These are phyloP conservation scores for Callosobruchus maculatus DNA, from an alignment of 2,888 invertebrate species.

Conservation along the genomic window DNA sequence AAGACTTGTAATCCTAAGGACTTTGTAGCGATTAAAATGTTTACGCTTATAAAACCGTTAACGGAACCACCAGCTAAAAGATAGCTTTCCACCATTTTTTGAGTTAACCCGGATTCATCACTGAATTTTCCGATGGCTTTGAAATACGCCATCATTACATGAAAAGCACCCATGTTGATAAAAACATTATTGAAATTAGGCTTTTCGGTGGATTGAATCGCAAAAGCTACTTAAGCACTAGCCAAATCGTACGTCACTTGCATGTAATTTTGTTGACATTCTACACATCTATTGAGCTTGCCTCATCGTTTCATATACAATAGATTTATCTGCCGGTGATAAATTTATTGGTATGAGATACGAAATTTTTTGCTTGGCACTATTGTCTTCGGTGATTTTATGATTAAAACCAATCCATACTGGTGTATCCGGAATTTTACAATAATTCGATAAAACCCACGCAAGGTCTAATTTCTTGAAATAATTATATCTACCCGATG, in stretches of 20 bases:
- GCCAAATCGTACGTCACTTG: conserved; percentile 38
- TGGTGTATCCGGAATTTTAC: conserved; percentile 8
- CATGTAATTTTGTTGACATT: conserved; percentile 22
- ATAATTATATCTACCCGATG: conserved; percentile 5
- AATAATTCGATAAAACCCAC: conserved; percentile 8
- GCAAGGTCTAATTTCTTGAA: conserved; percentile 7
- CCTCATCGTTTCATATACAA: conserved; percentile 30
- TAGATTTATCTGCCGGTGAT: conserved; percentile 32
- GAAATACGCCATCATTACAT: conserved; percentile 20
- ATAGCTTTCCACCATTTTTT: conserved; percentile 20
- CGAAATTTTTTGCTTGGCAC: conserved; percentile 20
- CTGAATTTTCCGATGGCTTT: conserved; percentile 27
- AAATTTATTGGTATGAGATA: conserved; percentile 33
- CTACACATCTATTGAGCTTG: conserved; percentile 24
- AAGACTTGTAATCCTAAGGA: conserved; percentile 3
- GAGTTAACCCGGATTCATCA: conserved; percentile 17
- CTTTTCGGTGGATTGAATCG: conserved; percentile 20
- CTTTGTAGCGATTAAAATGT: conserved; percentile 10
- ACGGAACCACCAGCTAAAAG: conserved; percentile 31
- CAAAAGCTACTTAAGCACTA: conserved; percentile 27
- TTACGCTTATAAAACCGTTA: conserved; percentile 15
- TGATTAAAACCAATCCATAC: conserved; percentile 37
- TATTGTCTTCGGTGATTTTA: neutral
- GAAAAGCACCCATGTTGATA: conserved; percentile 15
- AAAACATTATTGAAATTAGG: conserved; percentile 11